Conservation (phyloP, 2,797 vertebrate genomes). For the Hydrocynus forskahlii region DNA sequence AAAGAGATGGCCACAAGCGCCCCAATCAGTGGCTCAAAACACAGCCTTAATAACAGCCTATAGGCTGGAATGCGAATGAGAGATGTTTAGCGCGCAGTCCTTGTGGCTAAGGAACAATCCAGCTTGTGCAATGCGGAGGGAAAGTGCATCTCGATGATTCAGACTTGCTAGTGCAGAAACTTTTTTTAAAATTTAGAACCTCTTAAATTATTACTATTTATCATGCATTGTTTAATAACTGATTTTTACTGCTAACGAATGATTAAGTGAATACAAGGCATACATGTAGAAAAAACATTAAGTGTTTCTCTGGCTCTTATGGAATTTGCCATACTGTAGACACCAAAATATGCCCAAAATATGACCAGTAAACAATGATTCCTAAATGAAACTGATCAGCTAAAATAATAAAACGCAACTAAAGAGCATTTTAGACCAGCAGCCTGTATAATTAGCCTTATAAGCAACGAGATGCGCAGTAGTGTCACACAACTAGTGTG, state of each 20-base stretch:
- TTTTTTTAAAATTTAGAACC: background rate
- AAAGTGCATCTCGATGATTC: constrained; percentile 7
- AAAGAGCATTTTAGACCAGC: no score
- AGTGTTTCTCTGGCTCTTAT: no score
- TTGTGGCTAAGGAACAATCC: constrained; percentile 43
- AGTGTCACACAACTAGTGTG: no score
- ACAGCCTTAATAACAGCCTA: constrained; percentile 58
- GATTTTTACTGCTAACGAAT: background rate
- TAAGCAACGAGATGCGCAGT: no score
- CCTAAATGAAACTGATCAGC: no score
- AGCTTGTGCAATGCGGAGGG: constrained; percentile 25
- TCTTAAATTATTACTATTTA: background rate
- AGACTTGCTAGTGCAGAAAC: background rate
- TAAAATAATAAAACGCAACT: no score
- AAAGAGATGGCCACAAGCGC: constrained; percentile 54
- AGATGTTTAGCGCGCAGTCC: constrained; percentile 51
- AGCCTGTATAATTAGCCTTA: no score
- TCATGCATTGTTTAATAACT: background rate
- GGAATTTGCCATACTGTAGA: no score
- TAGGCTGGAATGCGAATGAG: constrained; percentile 34
- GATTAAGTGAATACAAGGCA: no score
- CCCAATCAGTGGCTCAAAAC: constrained; percentile 51
- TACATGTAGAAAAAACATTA: no score
- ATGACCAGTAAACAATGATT: no score
- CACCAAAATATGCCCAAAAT: no score